Evolutionary conservation across 2,113 vertebrate species (phyloP).

Genomic region (Amblyornis subalaris): DNA sequence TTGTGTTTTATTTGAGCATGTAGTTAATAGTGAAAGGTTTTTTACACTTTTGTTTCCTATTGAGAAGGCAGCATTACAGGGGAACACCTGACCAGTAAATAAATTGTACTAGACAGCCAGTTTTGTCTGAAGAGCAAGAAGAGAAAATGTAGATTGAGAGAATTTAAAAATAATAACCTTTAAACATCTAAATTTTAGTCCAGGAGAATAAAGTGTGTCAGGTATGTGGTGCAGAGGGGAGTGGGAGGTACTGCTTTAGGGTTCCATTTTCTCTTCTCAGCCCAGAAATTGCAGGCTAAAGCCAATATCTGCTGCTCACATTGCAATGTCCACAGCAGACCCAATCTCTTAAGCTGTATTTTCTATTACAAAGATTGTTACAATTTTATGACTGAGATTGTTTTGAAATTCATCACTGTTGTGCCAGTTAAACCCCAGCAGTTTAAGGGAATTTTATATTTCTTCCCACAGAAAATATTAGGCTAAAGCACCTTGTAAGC

Average conservation of each 20-base stretch:
- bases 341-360: neutral
- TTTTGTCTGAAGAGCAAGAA: neutral
- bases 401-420: neutral
- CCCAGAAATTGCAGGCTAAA: neutral
- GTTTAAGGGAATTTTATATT: neutral
- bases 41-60: neutral
- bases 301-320: neutral
- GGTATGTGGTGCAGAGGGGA: neutral
- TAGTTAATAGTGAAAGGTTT: neutral
- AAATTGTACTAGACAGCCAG: neutral
- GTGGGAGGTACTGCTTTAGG: neutral
- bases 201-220: neutral
- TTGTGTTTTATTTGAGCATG: neutral
- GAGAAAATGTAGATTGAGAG: neutral
- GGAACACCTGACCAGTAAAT: neutral
- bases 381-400: neutral
- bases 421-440: neutral
- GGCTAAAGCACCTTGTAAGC: constrained; percentile 87
- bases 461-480: constrained; percentile 86
- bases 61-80: neutral
- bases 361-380: neutral
- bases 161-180: neutral
- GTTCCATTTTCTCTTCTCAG: neutral
- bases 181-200: neutral
- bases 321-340: neutral